These are phyloP conservation scores for Drosophila persimilis DNA, from an alignment of 1,140 invertebrate species.

Conservation along the genomic window DNA sequence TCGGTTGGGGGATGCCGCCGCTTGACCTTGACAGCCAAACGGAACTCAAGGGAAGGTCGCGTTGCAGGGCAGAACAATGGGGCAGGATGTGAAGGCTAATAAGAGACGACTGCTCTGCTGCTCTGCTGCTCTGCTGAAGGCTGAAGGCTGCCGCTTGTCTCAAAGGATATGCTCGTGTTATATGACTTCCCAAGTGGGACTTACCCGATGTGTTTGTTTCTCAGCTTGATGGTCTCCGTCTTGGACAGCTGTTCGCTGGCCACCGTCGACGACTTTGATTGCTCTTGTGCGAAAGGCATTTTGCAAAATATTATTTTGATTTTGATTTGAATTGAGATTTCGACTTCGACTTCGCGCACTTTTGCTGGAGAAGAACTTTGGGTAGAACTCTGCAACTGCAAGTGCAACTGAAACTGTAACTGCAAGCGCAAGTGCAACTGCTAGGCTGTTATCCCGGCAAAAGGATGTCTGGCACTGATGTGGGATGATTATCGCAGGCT, in stretches of 20 bases:
- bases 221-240: slow-evolving; percentile 89
- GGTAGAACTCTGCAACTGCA: no score
- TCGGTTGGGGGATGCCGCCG: slow-evolving; percentile 58
- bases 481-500: no score
- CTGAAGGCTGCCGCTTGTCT: not conserved
- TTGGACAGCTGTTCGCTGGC: slow-evolving; percentile 88
- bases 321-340: no score
- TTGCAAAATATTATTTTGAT: slow-evolving; percentile 22
- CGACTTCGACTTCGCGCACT: no score
- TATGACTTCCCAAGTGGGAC: slow-evolving; percentile 46
- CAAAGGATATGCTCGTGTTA: not conserved
- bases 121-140: not conserved
- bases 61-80: no score
- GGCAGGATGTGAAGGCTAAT: slow-evolving; percentile 10
- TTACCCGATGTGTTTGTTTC: slow-evolving; percentile 92
- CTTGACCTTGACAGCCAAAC: slow-evolving; percentile 71
- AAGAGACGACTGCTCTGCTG: slow-evolving; percentile 9
- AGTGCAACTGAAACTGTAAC: no score
- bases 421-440: no score
- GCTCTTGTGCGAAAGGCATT: slow-evolving; percentile 74
- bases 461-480: no score
- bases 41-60: slow-evolving; percentile 56
- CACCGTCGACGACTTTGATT: slow-evolving; percentile 72
- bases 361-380: no score
- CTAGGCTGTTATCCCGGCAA: no score